Evolutionary conservation across 1,140 invertebrate species (phyloP), one percentile per base, ranked within the genome.

Genomic region (Lerema accius): DNA sequence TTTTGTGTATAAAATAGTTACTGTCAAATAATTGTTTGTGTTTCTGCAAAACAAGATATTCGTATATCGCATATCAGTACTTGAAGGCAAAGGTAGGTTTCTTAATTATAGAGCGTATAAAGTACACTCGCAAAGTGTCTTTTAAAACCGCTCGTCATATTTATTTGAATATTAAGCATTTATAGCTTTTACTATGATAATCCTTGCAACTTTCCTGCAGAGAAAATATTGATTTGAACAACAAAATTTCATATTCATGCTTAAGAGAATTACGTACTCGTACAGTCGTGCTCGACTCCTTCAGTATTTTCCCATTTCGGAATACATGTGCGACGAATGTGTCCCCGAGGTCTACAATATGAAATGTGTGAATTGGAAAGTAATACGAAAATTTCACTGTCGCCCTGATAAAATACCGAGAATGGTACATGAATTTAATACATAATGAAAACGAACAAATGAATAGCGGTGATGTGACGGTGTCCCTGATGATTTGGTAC

Each of bases 311-410:
- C 62, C 48, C 61, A 61, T 67, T 69, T 50, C 19, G 11, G 40
- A 43, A 45, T 26, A 63, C 62, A 67, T 63, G 42, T 37, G 59
- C 64, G 37, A 48, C 50, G 43, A 66, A 45, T 61, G 17, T 67
- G 13, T 40, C 35, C 60, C 37, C 28, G 43, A 19, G 39, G 53
- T 40, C 9, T 32, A 14, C 55, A 35, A 39, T 48, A 67, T 65
- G 64, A 67, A 70, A 63, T 67, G 48, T 65, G 59, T 19, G 62
- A 60, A 65, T 59, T 59, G 35, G 45, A 59, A 61, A 69, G 51
- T 69, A 62, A 67, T 66, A 43, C 67, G 45, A 61, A 37, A 62
- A 63, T 65, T 67, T 65, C 64, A 65, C 63, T 58, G 55, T 51
- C 50, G 13, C 14, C 15, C 4, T 45, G 19, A 11, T 17, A 11